Base-by-base conservation (phyloP, 64 coral and sea anemone genomes). In the Stichodactyla mertensii region DNA sequence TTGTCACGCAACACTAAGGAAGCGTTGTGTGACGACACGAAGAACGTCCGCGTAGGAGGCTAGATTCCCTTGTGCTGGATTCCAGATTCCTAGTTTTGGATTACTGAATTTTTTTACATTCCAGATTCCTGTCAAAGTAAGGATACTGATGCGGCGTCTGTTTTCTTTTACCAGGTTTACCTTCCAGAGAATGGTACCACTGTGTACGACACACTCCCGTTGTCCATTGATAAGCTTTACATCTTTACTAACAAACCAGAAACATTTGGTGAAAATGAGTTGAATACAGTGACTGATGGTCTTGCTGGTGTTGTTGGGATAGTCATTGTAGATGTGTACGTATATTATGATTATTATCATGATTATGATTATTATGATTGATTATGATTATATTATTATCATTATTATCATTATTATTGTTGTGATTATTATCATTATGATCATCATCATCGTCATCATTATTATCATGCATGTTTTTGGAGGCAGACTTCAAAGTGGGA, bases 251-350 rank as follows among this genome's bases (percentile, higher is more conserved):
- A 90, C 52, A 64, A 78, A 13, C 66, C 52, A 55, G 51, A 83
- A 60, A 59, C 78, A 16, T 12, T 86, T 64, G 18, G 79, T 24
- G 60, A 55, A 23, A 24, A 79, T 20, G 71, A 86, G 19, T 11
- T 90, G 14, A 77, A 90, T 5, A 6, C 57, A 6, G 19, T 90
- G 83, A 71, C 31, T 61, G 26, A 26, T 20, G 67, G 86, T 16
- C 77, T 85, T 24, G 54, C 58, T 62, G 89, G 89, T 58, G 5
- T 52, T 79, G 19, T 74, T 52, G 89, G 89, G 23, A 11, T 90
- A 10, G 61, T 90, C 27, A 54, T 90, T 7, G 89, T 90, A 52
- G 83, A 90, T 80, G 71, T 90, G 89, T 90, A 86, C 22, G 89
- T 90, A 78, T 86, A 84, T 61, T 5, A 52, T 16, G 0, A 66